Base-by-base conservation (phyloP, 2,797 vertebrate species). In the Peromyscus eremicus region DNA sequence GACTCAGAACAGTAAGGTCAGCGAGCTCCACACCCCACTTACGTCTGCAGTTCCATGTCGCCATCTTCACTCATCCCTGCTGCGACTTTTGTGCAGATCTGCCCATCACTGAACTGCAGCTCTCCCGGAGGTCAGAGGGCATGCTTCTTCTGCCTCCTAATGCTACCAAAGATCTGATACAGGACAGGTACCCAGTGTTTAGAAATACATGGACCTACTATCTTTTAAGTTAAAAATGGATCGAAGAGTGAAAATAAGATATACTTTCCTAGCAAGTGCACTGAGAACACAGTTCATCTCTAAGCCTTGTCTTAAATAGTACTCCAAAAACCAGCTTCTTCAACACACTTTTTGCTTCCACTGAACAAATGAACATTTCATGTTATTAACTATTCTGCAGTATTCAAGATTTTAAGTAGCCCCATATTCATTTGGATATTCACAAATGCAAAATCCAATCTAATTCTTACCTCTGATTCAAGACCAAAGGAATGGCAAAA, bases 291-390 rank as follows among this genome's bases (percentile, higher is more conserved):
- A 71, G n/a, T 77, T 76, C 71, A 34, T 49, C 84, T 70, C 0
- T 34, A 73, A 79, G 23, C 37, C 25, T 87, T 17, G 57, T 94
- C 27, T 87, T 91, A 76, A 85, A 91, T 43, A 82, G 60, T 37
- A 52, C 34, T 92, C 87, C 40, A 57, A 89, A 88, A 97, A 83
- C 3, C 32, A 95, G 87, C 89, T 70, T 94, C 4, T 84, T 87
- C 73, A 91, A 85, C 29, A 85, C 1, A 95, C 9, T 66, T 90
- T 90, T 96, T 89, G 87, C 16, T 60, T 79, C 13, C 55, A 66
- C 3, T 89, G 57, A 81, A 68, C 40, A 73, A 94, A 23, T 77
- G 60, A 94, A 92, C 12, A 94, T 70, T 88, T 96, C 16, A 23
- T 73, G 68, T 46, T 91, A 80, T 79, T 79, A 89, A 95, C 88